Evolutionary conservation across 1,140 invertebrate species (phyloP), one percentile per base, ranked within the genome.

Genomic region (Ditylenchus dipsaci): DNA sequence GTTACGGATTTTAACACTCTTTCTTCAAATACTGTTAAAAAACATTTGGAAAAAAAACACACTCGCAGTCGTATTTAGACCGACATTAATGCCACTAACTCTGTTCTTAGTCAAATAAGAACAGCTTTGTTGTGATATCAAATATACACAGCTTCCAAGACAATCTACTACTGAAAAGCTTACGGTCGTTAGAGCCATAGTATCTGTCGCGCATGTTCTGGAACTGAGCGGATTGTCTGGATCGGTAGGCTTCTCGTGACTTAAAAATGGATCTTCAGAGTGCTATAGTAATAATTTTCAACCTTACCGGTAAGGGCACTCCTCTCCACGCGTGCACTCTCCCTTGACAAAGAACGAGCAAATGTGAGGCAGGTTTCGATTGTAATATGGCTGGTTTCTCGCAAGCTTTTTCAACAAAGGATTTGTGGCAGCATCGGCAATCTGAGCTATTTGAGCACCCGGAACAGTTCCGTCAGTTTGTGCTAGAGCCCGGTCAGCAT

Each of bases 331-430:
- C 81, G 95, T 90, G 84, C 96, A 99, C 84, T 98, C 95, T 0
- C 95, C 96, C 86, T 99, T 99, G 0, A 99, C 95, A 93, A 95
- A 99, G 84, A 99, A 99, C 0, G 94, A 97, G 84, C 96, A 99
- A 56, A 99, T 96, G 84, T 99, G 96, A 0, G 96, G 95, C 75
- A 93, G 87, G 82, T 99, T 99, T 60, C 96, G 86, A 82, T 98
- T 97, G 81, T 99, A 99, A 84, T 98, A 99, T 0, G 96, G 96
- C 45, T 93, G 91, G 17, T 93, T 97, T 45, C 96, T 87, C 1
- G 95, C 95, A 71, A 99, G 85, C 80, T 96, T 93, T 81, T 94
- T 88, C 15, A 99, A 83, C 78, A 98, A 88, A 79, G 98, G 95
- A 81, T 86, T 87, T 1, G 85, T 84, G 8, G 85, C 80, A 65